Percentiles rank a stretch among this genome's conserved stretches.
These are phyloP conservation scores for Eurosta solidaginis DNA, from an alignment of 1,140 invertebrate species.

Conservation along the genomic window DNA sequence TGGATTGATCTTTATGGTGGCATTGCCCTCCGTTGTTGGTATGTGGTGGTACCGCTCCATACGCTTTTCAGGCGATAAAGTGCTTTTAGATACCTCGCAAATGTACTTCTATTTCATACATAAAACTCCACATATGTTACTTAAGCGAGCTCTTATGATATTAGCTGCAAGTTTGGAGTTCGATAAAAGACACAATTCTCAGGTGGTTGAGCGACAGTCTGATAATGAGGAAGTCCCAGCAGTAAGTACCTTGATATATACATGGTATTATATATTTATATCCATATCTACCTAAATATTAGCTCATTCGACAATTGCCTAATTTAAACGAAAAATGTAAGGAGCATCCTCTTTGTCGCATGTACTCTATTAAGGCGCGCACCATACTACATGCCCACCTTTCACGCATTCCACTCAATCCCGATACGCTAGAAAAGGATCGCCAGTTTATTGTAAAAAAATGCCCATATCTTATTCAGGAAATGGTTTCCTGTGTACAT, in stretches of 20 bases:
- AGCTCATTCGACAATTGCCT: conserved; percentile 88
- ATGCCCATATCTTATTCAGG: conserved; percentile 94
- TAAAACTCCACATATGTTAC: conserved; percentile 91
- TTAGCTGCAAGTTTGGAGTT: conserved; percentile 95
- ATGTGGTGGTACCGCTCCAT: conserved; percentile 99
- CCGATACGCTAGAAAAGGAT: conserved; percentile 82
- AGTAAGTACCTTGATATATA: conserved; percentile 64
- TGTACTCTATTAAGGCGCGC: conserved; percentile 96
- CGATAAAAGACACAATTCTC: conserved; percentile 89
- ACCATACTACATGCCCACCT: conserved; percentile 94
- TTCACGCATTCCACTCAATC: conserved; percentile 78
- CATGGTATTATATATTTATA: not conserved
- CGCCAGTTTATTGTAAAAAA: conserved; percentile 88
- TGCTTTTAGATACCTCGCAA: conserved; percentile 92
- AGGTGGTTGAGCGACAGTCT: conserved; percentile 89
- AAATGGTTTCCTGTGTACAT: conserved; percentile 95
- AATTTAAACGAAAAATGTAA: conserved; percentile 95
- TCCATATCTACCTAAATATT: conserved; percentile 36
- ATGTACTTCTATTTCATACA: conserved; percentile 96
- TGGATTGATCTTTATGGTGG: conserved; percentile 96
- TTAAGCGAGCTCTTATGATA: conserved; percentile 96
- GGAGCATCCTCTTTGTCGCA: conserved; percentile 87
- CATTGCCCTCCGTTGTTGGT: conserved; percentile 89
- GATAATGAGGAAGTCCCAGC: conserved; percentile 95
- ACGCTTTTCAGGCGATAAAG: conserved; percentile 93